phyloP scores from a whole-genome alignment of 1,140 invertebrate genomes.

The Drosophila varians region DNA sequence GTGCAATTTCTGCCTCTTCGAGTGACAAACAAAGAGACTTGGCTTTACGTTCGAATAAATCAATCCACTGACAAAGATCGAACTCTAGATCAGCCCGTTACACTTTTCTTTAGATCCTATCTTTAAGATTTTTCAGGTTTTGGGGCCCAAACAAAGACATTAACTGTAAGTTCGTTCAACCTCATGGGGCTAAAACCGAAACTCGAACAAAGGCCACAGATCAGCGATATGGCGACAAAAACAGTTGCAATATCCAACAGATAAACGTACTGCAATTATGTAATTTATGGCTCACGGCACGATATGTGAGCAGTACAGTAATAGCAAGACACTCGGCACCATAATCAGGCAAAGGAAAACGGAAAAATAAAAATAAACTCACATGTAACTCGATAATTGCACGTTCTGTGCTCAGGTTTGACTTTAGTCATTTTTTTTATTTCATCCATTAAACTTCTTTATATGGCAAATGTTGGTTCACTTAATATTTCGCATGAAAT shows the following conservation, averaged over 20 bases:
- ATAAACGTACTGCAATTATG: slow-evolving; percentile 63
- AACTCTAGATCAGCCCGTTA: slow-evolving; percentile 25
- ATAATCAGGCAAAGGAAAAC: slow-evolving; percentile 44
- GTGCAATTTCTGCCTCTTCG: slow-evolving; percentile 20
- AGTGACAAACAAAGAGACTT: slow-evolving; percentile 31
- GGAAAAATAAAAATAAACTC: slow-evolving; percentile 35
- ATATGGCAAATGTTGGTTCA: slow-evolving; percentile 35
- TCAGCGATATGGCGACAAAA: slow-evolving; percentile 1
- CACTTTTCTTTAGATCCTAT: slow-evolving; percentile 27
- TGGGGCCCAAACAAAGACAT: slow-evolving; percentile 13
- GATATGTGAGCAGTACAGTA: slow-evolving; percentile 37
- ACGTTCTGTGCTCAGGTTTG: slow-evolving; percentile 43
- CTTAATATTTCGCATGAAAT: slow-evolving; percentile 41
- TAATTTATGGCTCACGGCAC: slow-evolving; percentile 60
- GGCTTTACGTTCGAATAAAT: slow-evolving; percentile 4
- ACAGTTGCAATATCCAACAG: slow-evolving; percentile 39
- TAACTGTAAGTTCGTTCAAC: slow-evolving; percentile 36
- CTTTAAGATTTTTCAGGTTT: background rate
- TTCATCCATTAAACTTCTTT: slow-evolving; percentile 33
- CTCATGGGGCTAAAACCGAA: background rate
- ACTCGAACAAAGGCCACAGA: slow-evolving; percentile 45
- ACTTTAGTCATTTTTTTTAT: slow-evolving; percentile 8
- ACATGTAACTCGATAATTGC: slow-evolving; percentile 69
- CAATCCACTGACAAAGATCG: slow-evolving; percentile 34
- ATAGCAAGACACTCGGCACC: slow-evolving; percentile 13